Evolutionary conservation across 2,113 vertebrate species (phyloP).

Genomic region (Sinocyclocheilus anshuiensis): DNA sequence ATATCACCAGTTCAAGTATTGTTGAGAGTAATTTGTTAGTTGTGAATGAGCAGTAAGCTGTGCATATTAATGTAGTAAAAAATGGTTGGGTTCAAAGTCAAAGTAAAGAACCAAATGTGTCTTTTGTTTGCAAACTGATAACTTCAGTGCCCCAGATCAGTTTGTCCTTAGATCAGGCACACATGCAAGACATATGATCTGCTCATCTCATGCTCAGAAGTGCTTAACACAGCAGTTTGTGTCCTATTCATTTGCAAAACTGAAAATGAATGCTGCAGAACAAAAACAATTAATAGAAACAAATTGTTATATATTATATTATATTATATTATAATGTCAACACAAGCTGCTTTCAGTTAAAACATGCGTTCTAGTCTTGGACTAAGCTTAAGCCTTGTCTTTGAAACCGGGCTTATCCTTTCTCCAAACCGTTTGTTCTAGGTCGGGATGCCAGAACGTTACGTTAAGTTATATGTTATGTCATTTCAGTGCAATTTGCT

Average conservation of each 20-base stretch:
- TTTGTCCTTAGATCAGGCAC: not conserved
- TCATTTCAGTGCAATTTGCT: no score
- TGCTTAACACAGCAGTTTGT: conserved; percentile 1
- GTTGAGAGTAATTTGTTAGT: not conserved
- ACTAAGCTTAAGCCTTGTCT: no score
- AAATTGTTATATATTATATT: no score
- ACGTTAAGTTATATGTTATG: no score
- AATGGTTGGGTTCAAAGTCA: not conserved
- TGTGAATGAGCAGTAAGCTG: not conserved
- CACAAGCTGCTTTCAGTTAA: no score
- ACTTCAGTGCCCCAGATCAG: not conserved
- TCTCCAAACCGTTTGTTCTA: no score
- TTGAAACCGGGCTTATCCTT: no score
- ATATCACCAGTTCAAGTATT: no score
- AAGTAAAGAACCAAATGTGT: not conserved
- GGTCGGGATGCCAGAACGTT: no score
- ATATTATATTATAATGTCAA: no score
- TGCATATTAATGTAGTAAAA: not conserved
- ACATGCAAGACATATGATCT: conserved; percentile 31
- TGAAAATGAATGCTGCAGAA: not conserved
- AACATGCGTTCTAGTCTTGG: no score
- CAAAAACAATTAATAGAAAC: no score
- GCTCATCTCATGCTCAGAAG: not conserved
- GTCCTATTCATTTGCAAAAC: not conserved
- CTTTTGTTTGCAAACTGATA: conserved; percentile 19